These are phyloP conservation scores for Hapalemur alaotrensis DNA, from an alignment of 2,797 vertebrate genomes.

Conservation along the genomic window DNA sequence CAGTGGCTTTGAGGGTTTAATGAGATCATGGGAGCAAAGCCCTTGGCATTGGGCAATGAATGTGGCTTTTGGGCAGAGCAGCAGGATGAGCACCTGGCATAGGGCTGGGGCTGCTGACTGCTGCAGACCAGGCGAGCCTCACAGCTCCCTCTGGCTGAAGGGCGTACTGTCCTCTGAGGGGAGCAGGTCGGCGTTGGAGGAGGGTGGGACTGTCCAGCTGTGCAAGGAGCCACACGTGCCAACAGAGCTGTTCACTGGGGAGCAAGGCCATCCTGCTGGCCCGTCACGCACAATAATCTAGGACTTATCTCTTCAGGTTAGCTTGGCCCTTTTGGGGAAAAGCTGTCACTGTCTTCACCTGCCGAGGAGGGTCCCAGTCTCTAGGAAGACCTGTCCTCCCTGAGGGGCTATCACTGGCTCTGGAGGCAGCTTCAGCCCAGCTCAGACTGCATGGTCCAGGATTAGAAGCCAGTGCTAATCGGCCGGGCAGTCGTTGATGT, in stretches of 20 bases:
- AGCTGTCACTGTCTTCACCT: neutral
- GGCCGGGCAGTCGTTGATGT: neutral
- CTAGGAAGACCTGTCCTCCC: conserved; percentile 24
- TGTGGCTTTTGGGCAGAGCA: neutral
- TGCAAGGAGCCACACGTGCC: conserved; percentile 53
- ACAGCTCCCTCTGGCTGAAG: neutral
- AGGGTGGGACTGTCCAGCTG: neutral
- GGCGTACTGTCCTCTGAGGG: neutral
- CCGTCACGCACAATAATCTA: conserved; percentile 80
- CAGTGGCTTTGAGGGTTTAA: neutral
- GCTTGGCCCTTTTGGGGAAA: neutral
- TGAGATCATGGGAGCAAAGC: neutral
- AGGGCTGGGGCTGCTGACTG: neutral
- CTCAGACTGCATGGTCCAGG: neutral
- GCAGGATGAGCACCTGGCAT: neutral
- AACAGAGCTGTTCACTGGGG: conserved; percentile 79
- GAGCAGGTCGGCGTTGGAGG: neutral
- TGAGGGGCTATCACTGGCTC: conserved; percentile 58
- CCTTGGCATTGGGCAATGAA: neutral
- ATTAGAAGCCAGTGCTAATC: neutral
- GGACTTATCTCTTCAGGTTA: conserved; percentile 75
- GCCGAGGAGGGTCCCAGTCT: conserved; percentile 54
- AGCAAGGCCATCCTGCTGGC: conserved; percentile 60
- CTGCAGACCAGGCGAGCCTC: neutral
- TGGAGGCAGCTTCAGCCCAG: neutral